Conservation (phyloP, 2,113 vertebrate genomes). For the Pangasianodon hypophthalmus region DNA sequence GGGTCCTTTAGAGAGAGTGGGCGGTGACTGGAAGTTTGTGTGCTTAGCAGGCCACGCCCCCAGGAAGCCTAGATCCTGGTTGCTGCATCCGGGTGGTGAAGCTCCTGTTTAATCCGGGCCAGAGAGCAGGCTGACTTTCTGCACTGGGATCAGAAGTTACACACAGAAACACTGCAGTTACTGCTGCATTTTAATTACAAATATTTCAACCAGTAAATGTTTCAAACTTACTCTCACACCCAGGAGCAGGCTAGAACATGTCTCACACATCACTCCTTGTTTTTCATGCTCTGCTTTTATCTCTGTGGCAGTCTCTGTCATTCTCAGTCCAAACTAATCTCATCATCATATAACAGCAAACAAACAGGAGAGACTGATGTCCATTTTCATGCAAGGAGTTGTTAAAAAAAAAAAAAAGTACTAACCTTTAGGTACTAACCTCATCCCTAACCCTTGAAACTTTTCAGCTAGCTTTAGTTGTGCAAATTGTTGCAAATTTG, state of each 20-base stretch:
- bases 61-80: slow-evolving; percentile 38
- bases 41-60: slow-evolving; percentile 32
- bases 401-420: background rate
- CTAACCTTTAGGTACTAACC: background rate
- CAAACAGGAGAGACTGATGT: background rate
- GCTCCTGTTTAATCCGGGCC: background rate
- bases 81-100: slow-evolving; percentile 31
- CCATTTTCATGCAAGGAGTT: background rate
- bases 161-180: background rate
- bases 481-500: background rate
- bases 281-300: background rate
- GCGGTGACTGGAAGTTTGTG: background rate
- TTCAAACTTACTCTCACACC: background rate
- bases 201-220: background rate
- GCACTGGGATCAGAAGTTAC: background rate
- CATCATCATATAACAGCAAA: background rate
- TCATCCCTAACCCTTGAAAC: background rate
- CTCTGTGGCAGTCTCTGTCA: background rate
- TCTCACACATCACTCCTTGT: background rate
- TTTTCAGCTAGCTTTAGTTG: no score
- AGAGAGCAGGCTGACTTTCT: background rate
- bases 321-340: background rate
- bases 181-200: background rate
- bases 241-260: background rate
- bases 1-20: background rate